phyloP scores from a whole-genome alignment of 2,797 vertebrate species.

The Notolabrus celidotus region DNA sequence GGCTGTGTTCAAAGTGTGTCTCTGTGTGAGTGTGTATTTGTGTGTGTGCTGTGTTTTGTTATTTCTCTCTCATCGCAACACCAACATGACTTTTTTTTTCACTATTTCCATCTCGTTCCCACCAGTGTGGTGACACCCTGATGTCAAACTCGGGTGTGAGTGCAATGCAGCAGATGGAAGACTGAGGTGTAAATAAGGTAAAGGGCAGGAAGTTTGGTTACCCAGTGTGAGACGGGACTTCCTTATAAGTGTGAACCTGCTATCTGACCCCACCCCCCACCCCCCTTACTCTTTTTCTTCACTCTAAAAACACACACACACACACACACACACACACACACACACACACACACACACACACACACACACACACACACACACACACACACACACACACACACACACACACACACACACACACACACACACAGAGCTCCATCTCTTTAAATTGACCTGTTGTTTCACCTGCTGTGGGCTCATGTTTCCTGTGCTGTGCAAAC shows the following conservation, averaged over 20 bases:
- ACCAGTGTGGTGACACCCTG: conserved; percentile 9
- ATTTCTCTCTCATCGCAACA: conserved; percentile 15
- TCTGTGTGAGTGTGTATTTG: conserved; percentile 13
- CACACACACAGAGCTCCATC: conserved; percentile 2
- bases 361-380: conserved; percentile 7
- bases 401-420: conserved; percentile 7
- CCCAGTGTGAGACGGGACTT: conserved; percentile 48
- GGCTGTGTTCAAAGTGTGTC: conserved; percentile 32
- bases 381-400: conserved; percentile 7
- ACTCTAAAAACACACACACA: background rate
- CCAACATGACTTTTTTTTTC: background rate
- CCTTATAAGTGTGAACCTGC: conserved; percentile 48
- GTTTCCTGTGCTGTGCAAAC: conserved; percentile 28
- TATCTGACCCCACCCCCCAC: conserved; percentile 49
- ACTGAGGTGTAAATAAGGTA: conserved; percentile 25
- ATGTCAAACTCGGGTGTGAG: conserved; percentile 9
- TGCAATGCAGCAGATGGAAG: conserved; percentile 23
- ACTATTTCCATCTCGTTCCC: conserved; percentile 16
- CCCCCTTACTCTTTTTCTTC: background rate
- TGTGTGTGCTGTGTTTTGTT: conserved; percentile 29
- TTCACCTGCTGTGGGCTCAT: conserved; percentile 44
- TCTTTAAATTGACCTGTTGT: conserved; percentile 36
- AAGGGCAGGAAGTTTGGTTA: conserved; percentile 61
- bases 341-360: conserved; percentile 7
- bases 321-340: conserved; percentile 10